These are phyloP conservation scores for Camponotus floridanus DNA, from an alignment of 1,140 invertebrate genomes.

Conservation along the genomic window DNA sequence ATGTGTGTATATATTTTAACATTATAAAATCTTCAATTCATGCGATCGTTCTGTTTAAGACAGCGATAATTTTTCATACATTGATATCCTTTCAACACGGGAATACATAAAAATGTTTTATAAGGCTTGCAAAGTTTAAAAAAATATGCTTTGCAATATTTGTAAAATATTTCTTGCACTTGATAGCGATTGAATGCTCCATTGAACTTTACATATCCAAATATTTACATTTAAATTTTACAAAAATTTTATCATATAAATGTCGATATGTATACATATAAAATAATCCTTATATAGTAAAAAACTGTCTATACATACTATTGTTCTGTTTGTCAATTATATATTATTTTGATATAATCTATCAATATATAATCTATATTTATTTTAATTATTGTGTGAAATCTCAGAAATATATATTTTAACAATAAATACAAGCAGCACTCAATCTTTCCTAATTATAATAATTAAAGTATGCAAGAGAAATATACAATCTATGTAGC, in stretches of 20 bases:
- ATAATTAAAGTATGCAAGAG: not conserved
- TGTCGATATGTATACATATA: slow-evolving; percentile 20
- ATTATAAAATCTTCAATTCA: slow-evolving; percentile 1
- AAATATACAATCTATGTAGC: not conserved
- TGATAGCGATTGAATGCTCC: not conserved
- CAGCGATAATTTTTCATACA: slow-evolving; percentile 2
- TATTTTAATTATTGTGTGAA: slow-evolving; percentile 53
- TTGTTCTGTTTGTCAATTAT: slow-evolving; percentile 67
- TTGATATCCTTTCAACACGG: slow-evolving; percentile 16
- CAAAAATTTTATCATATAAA: slow-evolving; percentile 6
- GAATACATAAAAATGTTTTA: not conserved
- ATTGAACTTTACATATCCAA: slow-evolving; percentile 40
- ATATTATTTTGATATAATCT: slow-evolving; percentile 71
- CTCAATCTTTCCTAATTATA: not conserved
- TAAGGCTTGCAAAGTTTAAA: not conserved
- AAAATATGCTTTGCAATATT: not conserved
- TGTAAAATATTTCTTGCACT: not conserved
- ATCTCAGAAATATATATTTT: slow-evolving; percentile 63
- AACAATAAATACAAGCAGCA: slow-evolving; percentile 16
- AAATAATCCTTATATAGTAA: slow-evolving; percentile 43
- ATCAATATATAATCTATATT: slow-evolving; percentile 4
- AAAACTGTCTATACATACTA: slow-evolving; percentile 36
- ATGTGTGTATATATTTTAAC: slow-evolving; percentile 4
- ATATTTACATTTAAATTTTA: slow-evolving; percentile 19
- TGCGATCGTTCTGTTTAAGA: slow-evolving; percentile 8